A percentile compares a stretch with the other conserved stretches of the same genome.
phyloP scores from a whole-genome alignment of 2,797 vertebrate species.

The Rhinoraja longicauda region DNA sequence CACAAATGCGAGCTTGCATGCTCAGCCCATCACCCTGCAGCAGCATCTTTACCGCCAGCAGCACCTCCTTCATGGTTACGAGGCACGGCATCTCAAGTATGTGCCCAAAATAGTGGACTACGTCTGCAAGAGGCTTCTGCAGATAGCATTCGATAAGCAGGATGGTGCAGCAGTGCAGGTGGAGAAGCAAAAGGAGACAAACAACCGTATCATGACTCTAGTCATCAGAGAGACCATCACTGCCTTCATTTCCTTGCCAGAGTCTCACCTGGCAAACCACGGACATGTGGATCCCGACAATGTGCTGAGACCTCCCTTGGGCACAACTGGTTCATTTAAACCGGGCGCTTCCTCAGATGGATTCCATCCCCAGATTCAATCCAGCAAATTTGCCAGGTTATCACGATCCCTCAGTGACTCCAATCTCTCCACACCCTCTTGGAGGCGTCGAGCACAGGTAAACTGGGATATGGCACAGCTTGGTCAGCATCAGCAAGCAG shows the following conservation, averaged over 20 bases:
- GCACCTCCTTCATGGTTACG: conserved; percentile 65
- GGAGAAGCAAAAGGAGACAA: conserved; percentile 59
- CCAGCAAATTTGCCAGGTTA: background rate
- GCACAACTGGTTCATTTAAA: conserved; percentile 38
- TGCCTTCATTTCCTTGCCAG: background rate
- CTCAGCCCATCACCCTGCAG: conserved; percentile 58
- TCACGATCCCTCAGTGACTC: background rate
- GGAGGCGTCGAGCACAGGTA: background rate
- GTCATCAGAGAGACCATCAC: conserved; percentile 59
- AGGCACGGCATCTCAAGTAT: conserved; percentile 60
- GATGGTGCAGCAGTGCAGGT: conserved; percentile 49
- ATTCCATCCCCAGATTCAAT: background rate
- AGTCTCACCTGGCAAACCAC: background rate
- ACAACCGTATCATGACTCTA: conserved; percentile 50
- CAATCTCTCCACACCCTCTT: background rate
- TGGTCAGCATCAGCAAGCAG: background rate
- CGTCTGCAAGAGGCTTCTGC: conserved; percentile 60
- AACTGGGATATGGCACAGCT: background rate
- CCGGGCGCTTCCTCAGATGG: background rate
- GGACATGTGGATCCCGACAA: conserved; percentile 50
- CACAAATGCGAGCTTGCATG: conserved; percentile 48
- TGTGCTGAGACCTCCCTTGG: conserved; percentile 28
- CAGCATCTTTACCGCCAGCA: conserved; percentile 65
- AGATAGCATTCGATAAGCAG: conserved; percentile 56
- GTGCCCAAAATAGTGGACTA: conserved; percentile 70